These are phyloP conservation scores for Sinosuthora webbiana DNA, from an alignment of 2,113 vertebrate species.

Conservation along the genomic window DNA sequence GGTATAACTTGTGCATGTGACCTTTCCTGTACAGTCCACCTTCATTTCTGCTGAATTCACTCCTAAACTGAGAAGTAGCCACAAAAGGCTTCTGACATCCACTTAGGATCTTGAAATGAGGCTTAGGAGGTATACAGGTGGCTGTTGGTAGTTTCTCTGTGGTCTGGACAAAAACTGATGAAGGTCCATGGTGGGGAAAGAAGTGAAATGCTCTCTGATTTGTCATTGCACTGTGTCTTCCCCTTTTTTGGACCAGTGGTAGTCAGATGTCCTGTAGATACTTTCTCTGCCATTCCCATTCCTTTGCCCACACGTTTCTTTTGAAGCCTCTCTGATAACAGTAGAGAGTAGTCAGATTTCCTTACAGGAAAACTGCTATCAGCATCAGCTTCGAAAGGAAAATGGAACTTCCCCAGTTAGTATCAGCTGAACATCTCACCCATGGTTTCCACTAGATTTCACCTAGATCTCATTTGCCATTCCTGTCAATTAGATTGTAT, in stretches of 20 bases:
- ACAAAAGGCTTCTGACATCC: neutral
- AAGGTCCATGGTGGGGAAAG: rapidly evolving
- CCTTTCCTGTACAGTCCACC: neutral
- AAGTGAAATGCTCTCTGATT: neutral
- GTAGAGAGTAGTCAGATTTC: neutral
- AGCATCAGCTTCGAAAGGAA: neutral
- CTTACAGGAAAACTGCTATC: neutral
- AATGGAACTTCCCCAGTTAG: neutral
- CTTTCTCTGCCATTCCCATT: neutral
- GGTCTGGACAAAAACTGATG: neutral
- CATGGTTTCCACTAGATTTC: neutral
- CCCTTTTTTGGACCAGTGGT: neutral
- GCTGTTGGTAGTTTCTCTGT: neutral
- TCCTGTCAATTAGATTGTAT: neutral
- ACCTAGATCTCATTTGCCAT: neutral
- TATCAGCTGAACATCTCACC: neutral
- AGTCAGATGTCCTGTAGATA: neutral
- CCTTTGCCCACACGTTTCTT: neutral
- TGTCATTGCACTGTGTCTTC: neutral
- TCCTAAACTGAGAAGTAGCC: neutral
- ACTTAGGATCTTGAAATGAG: neutral
- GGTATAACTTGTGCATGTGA: neutral
- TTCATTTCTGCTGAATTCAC: neutral
- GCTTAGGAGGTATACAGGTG: neutral
- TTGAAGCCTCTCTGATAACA: neutral